phyloP scores from a whole-genome alignment of 2,888 invertebrate species.

The Lasioglossum calceatum region DNA sequence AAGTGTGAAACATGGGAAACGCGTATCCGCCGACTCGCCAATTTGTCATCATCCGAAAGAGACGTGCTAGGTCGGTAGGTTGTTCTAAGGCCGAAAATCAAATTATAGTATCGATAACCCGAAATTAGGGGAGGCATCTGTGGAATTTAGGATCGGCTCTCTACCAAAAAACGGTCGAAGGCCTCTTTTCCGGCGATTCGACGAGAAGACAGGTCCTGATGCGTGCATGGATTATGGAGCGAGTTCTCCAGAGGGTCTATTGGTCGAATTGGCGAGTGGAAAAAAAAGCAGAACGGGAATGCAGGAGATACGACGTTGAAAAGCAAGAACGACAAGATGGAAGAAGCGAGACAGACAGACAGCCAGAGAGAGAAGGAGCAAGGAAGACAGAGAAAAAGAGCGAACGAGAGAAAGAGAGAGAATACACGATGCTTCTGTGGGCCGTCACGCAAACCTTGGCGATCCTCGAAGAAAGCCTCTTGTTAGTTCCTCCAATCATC shows the following conservation, averaged over 20 bases:
- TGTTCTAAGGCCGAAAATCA: not conserved
- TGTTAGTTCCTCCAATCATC: conserved; percentile 62
- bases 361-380: conserved; percentile 12
- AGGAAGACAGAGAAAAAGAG: not conserved
- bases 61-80: not conserved
- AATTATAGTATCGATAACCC: conserved; percentile 23
- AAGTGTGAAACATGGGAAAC: not conserved
- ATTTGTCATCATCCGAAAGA: conserved; percentile 6
- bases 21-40: not conserved
- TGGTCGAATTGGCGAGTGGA: conserved; percentile 62
- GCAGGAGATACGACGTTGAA: conserved; percentile 54
- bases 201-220: conserved; percentile 49
- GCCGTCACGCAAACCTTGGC: conserved; percentile 62
- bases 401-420: not conserved
- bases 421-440: conserved; percentile 40
- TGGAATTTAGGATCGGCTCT: conserved; percentile 43
- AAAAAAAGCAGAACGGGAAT: conserved; percentile 47
- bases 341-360: not conserved
- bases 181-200: conserved; percentile 53
- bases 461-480: conserved; percentile 52
- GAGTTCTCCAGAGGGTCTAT: conserved; percentile 63
- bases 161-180: conserved; percentile 32
- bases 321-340: conserved; percentile 34
- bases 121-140: conserved; percentile 39
- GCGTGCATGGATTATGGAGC: conserved; percentile 64